phyloP scores from a whole-genome alignment of 2,113 vertebrate species.

The Carollia perspicillata region DNA sequence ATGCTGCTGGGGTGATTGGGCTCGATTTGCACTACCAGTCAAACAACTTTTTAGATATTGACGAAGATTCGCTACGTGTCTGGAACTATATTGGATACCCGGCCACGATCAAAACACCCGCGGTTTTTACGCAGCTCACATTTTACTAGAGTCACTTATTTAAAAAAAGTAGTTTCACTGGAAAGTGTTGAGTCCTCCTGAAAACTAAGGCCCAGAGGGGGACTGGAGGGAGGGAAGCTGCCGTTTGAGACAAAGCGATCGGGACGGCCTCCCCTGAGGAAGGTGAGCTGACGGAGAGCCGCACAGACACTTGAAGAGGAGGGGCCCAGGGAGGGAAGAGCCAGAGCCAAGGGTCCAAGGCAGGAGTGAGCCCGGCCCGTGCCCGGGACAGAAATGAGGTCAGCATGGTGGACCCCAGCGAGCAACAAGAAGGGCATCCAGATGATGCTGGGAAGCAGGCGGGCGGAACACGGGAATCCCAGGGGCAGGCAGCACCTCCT shows the following conservation, averaged over 20 bases:
- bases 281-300: neutral
- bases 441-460: neutral
- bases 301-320: neutral
- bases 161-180: neutral
- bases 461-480: neutral
- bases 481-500: rapidly evolving
- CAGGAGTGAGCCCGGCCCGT: neutral
- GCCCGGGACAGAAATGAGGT: neutral
- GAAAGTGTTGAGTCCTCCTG: neutral
- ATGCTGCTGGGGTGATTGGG: neutral
- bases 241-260: neutral
- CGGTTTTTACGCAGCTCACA: neutral
- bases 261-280: neutral
- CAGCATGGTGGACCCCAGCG: rapidly evolving
- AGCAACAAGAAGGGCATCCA: neutral
- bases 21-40: neutral
- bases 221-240: neutral
- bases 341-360: neutral
- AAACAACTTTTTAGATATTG: neutral
- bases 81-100: neutral
- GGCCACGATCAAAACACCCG: neutral
- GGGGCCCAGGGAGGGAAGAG: neutral
- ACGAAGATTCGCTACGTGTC: neutral
- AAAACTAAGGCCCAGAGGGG: neutral
- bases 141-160: neutral